Conservation (phyloP, 2,113 vertebrate species). For the Chloropsis hardwickii region DNA sequence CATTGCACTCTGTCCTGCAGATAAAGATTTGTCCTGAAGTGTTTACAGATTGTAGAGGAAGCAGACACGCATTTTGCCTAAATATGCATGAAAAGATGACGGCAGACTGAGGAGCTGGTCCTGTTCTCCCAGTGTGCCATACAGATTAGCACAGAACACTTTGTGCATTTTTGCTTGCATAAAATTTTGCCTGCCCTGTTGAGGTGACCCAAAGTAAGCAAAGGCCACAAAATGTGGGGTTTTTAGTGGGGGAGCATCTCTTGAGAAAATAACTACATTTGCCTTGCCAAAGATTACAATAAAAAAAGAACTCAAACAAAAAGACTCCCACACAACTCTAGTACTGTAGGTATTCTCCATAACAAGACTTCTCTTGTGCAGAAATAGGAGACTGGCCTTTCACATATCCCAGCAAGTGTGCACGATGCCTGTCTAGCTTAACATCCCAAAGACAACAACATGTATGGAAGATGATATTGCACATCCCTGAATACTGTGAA, state of each 20-base stretch:
- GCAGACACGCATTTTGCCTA: neutral
- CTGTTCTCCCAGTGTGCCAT: neutral
- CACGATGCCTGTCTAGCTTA: accelerated
- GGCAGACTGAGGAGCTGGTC: neutral
- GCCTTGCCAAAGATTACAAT: neutral
- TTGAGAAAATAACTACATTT: neutral
- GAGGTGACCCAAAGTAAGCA: neutral
- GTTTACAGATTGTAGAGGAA: neutral
- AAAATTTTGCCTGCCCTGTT: neutral
- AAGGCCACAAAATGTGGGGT: neutral
- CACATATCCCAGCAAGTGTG: neutral
- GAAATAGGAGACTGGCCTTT: neutral
- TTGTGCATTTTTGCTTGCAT: neutral
- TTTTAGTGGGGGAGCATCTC: neutral
- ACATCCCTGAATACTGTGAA: neutral
- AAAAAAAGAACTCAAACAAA: neutral
- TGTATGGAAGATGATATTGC: neutral
- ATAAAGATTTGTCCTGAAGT: neutral
- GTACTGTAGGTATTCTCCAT: neutral
- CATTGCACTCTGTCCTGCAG: neutral
- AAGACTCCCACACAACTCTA: neutral
- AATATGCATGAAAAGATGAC: neutral
- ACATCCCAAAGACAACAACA: neutral
- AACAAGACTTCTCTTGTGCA: neutral
- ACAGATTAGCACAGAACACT: neutral